These are phyloP conservation scores for Peromyscus polionotus DNA, from an alignment of 2,113 vertebrate genomes.

Conservation along the genomic window DNA sequence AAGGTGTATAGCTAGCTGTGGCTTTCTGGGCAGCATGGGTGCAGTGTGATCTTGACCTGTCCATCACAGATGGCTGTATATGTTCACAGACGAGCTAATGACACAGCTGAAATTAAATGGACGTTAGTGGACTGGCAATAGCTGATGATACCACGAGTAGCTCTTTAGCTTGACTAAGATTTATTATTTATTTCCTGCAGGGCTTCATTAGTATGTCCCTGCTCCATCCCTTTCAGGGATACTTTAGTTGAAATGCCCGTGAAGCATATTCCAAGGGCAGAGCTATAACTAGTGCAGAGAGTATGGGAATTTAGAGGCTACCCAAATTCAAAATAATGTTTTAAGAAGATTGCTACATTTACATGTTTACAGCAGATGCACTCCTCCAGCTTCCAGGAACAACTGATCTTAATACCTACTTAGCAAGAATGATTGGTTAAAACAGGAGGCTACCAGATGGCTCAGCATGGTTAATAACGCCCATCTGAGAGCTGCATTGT, in stretches of 20 bases:
- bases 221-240: not conserved
- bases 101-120: not conserved
- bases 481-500: conserved; percentile 9
- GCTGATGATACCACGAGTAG: not conserved
- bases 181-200: conserved; percentile 32
- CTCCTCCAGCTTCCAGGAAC: conserved; percentile 10
- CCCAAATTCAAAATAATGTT: conserved; percentile 58
- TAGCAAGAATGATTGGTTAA: conserved; percentile 56
- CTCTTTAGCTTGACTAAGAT: not conserved
- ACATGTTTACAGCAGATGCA: conserved; percentile 4
- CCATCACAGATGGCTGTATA: not conserved
- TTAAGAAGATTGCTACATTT: conserved; percentile 33
- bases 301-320: not conserved
- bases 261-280: conserved; percentile 41
- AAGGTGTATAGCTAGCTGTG: not conserved
- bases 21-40: not conserved
- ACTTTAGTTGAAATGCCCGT: conserved; percentile 7
- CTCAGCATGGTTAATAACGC: not conserved
- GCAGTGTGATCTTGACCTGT: not conserved
- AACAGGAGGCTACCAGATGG: conserved; percentile 61
- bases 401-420: conserved; percentile 54
- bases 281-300: not conserved
- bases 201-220: not conserved
- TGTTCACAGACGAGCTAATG: not conserved
- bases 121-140: not conserved